phyloP scores from a whole-genome alignment of 2,888 invertebrate species.

The Hydropsyche betteni region DNA sequence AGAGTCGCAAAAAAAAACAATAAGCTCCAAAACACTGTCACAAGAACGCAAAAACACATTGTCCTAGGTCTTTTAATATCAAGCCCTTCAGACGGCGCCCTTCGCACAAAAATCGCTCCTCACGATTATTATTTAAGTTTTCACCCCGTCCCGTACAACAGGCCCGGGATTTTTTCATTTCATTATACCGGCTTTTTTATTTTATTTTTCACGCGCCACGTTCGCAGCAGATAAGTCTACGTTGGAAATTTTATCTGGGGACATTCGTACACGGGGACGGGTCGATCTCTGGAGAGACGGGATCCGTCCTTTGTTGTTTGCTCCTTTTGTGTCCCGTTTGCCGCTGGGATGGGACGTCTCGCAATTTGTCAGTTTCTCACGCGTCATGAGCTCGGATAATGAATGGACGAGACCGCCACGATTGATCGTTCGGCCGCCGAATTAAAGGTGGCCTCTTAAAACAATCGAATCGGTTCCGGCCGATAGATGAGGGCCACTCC shows the following conservation, averaged over 20 bases:
- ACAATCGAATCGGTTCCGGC: slow-evolving; percentile 12
- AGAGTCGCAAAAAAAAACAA: neutral
- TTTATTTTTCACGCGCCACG: no score
- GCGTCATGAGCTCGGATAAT: slow-evolving; percentile 40
- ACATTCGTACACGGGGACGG: neutral
- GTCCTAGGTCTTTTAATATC: neutral
- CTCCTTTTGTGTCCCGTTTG: slow-evolving; percentile 14
- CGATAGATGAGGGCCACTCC: no score
- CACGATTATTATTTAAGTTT: slow-evolving; percentile 5
- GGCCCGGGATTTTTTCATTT: neutral
- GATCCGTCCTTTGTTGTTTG: slow-evolving; percentile 30
- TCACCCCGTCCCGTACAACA: neutral
- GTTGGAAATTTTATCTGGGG: slow-evolving; percentile 23
- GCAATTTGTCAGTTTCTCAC: slow-evolving; percentile 43
- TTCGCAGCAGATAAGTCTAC: slow-evolving; percentile 14
- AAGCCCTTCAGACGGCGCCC: neutral
- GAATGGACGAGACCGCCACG: slow-evolving; percentile 36
- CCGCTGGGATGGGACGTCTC: slow-evolving; percentile 10
- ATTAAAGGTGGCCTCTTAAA: slow-evolving; percentile 25
- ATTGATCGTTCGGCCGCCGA: slow-evolving; percentile 36
- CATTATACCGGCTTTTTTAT: no score
- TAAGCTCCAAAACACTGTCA: neutral
- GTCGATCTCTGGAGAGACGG: neutral
- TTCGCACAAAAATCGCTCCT: neutral
- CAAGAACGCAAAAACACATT: neutral